These are phyloP conservation scores for Dryas iulia DNA, from an alignment of 1,140 invertebrate species.

Conservation along the genomic window DNA sequence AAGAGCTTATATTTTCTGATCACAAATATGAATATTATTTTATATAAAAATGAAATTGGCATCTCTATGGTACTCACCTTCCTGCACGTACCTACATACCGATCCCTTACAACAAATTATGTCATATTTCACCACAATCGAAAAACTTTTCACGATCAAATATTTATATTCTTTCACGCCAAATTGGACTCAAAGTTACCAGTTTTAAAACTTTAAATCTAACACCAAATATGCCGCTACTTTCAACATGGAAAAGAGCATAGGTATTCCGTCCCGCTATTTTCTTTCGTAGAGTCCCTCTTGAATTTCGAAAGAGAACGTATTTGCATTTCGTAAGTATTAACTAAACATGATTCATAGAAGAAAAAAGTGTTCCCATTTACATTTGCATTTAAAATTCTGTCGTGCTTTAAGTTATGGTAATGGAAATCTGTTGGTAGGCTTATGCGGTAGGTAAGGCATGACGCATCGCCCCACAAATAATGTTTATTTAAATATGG, in stretches of 20 bases:
- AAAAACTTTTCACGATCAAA: background rate
- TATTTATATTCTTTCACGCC: background rate
- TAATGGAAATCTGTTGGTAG: constrained; percentile 31
- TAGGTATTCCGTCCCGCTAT: constrained; percentile 37
- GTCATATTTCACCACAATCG: constrained; percentile 43
- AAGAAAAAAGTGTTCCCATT: constrained; percentile 33
- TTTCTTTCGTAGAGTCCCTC: constrained; percentile 52
- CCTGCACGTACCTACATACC: constrained; percentile 3
- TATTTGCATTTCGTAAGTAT: constrained; percentile 57
- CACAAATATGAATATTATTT: constrained; percentile 42
- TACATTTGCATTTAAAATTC: constrained; percentile 37
- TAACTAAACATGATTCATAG: constrained; percentile 44
- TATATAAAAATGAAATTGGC: constrained; percentile 44
- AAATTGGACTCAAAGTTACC: background rate
- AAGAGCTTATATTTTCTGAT: constrained; percentile 42
- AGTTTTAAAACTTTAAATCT: background rate
- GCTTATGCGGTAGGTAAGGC: constrained; percentile 10
- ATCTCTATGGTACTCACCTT: constrained; percentile 34
- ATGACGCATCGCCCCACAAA: constrained; percentile 18
- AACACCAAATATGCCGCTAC: background rate
- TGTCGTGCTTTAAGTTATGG: constrained; percentile 23
- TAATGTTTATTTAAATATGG: background rate
- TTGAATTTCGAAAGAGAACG: constrained; percentile 50
- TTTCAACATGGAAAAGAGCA: background rate
- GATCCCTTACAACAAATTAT: constrained; percentile 35